A percentile compares a stretch with the other conserved stretches of the same genome.
phyloP scores from a whole-genome alignment of 2,113 vertebrate genomes.

The Myodes glareolus region DNA sequence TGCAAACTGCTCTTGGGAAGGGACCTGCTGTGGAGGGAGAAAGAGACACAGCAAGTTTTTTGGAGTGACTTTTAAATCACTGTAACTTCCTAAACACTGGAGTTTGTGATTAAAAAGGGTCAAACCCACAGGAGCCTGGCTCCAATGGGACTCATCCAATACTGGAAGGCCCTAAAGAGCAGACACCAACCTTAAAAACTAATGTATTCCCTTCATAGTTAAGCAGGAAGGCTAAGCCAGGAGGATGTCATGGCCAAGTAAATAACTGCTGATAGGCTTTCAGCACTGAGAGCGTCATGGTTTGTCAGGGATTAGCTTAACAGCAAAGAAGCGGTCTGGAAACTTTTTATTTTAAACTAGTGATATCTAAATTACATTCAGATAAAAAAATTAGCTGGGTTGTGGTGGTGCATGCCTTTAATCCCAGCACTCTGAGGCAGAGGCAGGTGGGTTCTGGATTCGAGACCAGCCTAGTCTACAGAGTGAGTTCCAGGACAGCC shows the following conservation, averaged over 20 bases:
- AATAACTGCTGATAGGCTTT: neutral
- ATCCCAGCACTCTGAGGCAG: neutral
- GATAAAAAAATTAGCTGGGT: constrained; percentile 45
- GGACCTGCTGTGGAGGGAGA: neutral
- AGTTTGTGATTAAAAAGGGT: constrained; percentile 44
- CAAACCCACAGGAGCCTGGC: constrained; percentile 13
- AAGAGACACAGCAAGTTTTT: neutral
- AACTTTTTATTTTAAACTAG: constrained; percentile 56
- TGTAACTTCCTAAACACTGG: constrained; percentile 18
- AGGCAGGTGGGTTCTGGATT: neutral
- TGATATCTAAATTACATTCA: constrained; percentile 60
- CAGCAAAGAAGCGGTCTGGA: neutral
- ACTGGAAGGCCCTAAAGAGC: neutral
- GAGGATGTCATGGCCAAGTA: neutral
- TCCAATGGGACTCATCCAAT: neutral
- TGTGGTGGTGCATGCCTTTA: neutral
- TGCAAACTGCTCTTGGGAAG: neutral
- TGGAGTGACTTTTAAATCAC: constrained; percentile 11
- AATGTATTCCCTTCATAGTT: neutral
- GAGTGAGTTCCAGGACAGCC: neutral
- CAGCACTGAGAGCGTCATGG: neutral
- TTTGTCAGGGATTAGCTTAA: constrained; percentile 10
- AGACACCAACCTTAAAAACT: constrained; percentile 1
- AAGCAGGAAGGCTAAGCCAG: neutral
- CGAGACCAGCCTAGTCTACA: neutral